Conservation (phyloP, 1,140 invertebrate species). For the Orius insidiosus region DNA sequence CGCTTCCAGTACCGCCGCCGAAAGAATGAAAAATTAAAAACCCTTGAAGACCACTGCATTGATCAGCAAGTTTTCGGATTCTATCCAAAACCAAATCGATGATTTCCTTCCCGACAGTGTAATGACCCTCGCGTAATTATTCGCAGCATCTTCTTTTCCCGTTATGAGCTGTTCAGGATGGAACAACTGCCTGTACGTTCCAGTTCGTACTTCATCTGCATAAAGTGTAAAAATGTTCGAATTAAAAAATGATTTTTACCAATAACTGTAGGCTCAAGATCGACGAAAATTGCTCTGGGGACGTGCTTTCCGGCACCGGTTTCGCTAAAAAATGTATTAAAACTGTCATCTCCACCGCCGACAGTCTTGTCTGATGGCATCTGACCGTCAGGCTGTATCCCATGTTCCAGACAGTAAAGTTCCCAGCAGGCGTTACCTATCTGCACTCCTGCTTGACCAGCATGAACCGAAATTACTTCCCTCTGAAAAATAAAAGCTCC, state of each 20-base stretch:
- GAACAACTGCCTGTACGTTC: constrained; percentile 39
- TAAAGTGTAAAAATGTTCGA: background rate
- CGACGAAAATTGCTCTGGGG: constrained; percentile 45
- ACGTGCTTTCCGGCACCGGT: constrained; percentile 40
- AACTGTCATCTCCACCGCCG: constrained; percentile 56
- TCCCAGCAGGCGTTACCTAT: constrained; percentile 68
- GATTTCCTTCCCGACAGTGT: constrained; percentile 60
- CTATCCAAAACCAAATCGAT: constrained; percentile 50
- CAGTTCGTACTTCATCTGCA: constrained; percentile 38
- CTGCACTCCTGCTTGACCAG: constrained; percentile 50
- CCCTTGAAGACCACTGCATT: constrained; percentile 63
- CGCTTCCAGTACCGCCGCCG: constrained; percentile 75
- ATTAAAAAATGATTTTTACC: constrained; percentile 23
- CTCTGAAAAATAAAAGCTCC: no score
- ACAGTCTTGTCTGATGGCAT: constrained; percentile 60
- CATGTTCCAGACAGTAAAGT: constrained; percentile 62
- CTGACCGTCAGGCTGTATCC: constrained; percentile 73
- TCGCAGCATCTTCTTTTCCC: constrained; percentile 53
- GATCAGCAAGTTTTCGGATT: constrained; percentile 55
- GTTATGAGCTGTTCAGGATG: constrained; percentile 44
- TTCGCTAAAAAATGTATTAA: constrained; percentile 37
- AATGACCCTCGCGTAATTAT: constrained; percentile 56
- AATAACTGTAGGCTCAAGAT: constrained; percentile 50
- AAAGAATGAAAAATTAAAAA: constrained; percentile 78
- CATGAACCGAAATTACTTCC: constrained; percentile 48